phyloP scores from a whole-genome alignment of 2,888 invertebrate genomes.

The Sceliomorpha sp. region DNA sequence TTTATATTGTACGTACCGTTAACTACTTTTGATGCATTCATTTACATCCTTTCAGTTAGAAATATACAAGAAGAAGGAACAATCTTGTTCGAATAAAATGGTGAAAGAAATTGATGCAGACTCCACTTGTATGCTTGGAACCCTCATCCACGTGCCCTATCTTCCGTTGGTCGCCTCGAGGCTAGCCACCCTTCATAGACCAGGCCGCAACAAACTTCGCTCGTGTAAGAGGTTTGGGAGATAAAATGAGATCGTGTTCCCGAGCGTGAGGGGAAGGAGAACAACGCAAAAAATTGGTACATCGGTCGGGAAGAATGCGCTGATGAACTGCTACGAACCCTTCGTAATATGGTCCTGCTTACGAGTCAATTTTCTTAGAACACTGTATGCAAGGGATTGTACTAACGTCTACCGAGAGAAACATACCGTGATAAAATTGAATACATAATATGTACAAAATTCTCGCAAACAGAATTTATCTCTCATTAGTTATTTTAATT shows the following conservation, averaged over 20 bases:
- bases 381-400: background rate
- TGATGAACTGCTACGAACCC: slow-evolving; percentile 35
- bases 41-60: too few species aligned
- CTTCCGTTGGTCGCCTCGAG: slow-evolving; percentile 69
- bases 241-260: slow-evolving; percentile 79
- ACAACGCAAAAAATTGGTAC: slow-evolving; percentile 76
- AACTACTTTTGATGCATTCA: too few species aligned
- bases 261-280: slow-evolving; percentile 62
- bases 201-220: slow-evolving; percentile 74
- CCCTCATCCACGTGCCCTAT: slow-evolving; percentile 73
- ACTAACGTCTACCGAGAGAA: too few species aligned
- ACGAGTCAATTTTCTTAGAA: slow-evolving; percentile 5
- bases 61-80: slow-evolving; percentile 31
- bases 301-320: slow-evolving; percentile 70
- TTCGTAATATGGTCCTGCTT: slow-evolving; percentile 12
- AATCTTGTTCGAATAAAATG: slow-evolving; percentile 17
- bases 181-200: slow-evolving; percentile 67
- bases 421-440: too few species aligned
- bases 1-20: too few species aligned
- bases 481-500: too few species aligned
- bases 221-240: slow-evolving; percentile 77
- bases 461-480: too few species aligned
- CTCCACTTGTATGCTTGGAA: slow-evolving; percentile 66
- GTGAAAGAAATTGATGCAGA: slow-evolving; percentile 57
- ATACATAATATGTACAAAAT: too few species aligned